Percentiles rank a stretch among this genome's conserved stretches.
Conservation (phyloP, 2,888 invertebrate species). For the Phasia obesa region DNA sequence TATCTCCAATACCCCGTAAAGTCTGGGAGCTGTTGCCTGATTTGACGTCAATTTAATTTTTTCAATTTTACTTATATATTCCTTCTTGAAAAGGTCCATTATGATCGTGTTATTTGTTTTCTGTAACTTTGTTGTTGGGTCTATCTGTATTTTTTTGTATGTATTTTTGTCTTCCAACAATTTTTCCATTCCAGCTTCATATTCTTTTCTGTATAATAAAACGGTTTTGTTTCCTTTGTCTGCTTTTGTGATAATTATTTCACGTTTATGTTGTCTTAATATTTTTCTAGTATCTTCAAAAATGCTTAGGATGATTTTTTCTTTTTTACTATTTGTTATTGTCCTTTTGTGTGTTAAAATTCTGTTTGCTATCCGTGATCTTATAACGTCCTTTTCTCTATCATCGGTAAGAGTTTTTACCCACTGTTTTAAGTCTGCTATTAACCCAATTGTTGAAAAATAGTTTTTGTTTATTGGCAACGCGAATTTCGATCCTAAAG, state of each 20-base stretch:
- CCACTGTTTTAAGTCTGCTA: neutral
- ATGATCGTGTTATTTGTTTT: neutral
- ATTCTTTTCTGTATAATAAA: neutral
- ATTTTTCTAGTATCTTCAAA: neutral
- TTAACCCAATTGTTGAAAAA: neutral
- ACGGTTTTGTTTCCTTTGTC: conserved; percentile 2
- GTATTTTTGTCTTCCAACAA: neutral
- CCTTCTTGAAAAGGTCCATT: neutral
- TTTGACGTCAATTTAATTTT: neutral
- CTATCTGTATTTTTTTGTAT: too few species aligned
- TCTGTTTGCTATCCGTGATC: neutral
- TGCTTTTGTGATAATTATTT: neutral
- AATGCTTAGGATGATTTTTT: neutral
- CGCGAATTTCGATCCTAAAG: neutral
- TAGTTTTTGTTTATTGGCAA: neutral
- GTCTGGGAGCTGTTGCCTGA: neutral
- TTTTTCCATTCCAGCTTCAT: neutral
- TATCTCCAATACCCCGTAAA: conserved; percentile 2
- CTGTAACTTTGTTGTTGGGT: neutral
- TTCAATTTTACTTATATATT: neutral
- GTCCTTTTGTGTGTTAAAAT: neutral
- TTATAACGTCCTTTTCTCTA: neutral
- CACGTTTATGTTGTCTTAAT: neutral
- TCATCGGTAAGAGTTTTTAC: neutral
- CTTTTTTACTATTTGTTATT: neutral